Evolutionary conservation across 2,797 vertebrate genomes (phyloP).

Genomic region (Phalloptychus januarius): DNA sequence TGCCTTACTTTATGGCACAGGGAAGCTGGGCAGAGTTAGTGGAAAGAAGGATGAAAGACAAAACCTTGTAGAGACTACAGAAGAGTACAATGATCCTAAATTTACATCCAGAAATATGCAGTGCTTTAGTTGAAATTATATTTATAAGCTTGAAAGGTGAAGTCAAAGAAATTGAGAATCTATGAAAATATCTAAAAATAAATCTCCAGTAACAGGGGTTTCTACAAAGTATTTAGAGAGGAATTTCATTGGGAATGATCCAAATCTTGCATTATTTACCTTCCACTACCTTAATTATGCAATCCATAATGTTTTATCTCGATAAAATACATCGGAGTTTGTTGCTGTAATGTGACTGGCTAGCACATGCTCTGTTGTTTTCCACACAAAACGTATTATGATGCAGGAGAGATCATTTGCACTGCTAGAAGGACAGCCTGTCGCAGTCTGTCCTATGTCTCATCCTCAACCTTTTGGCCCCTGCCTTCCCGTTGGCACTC

Average conservation of each 20-base stretch:
- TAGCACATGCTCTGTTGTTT: conserved; percentile 14
- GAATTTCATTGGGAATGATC: not conserved
- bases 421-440: conserved; percentile 36
- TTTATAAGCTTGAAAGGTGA: not conserved
- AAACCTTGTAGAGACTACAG: not conserved
- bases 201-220: not conserved
- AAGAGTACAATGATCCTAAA: not conserved
- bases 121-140: not conserved
- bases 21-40: not conserved
- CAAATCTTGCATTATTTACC: not conserved
- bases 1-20: not conserved
- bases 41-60: not conserved
- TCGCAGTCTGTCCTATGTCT: conserved; percentile 47
- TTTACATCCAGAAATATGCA: not conserved
- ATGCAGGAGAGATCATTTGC: conserved; percentile 30
- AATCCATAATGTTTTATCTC: not conserved
- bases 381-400: not conserved
- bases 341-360: not conserved
- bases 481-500: conserved; percentile 48
- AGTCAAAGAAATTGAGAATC: not conserved
- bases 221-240: too few species aligned
- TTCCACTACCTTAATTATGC: not conserved
- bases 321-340: not conserved
- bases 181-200: not conserved
- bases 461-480: conserved; percentile 51